Evolutionary conservation across 2,888 invertebrate species (phyloP).

Genomic region (Himalopsyche tibetana): DNA sequence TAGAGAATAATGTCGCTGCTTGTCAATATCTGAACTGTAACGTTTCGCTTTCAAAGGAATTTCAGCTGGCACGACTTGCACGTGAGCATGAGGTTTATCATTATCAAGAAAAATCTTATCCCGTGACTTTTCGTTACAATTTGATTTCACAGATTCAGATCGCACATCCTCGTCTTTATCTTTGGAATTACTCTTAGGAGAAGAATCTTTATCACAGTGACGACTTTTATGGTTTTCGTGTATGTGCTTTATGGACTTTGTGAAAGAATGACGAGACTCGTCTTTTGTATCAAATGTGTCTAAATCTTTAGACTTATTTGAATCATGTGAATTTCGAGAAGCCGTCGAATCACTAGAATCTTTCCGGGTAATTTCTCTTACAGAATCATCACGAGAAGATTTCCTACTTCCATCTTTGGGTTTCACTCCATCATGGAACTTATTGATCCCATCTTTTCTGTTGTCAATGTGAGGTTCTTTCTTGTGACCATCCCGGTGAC

Average conservation of each 20-base stretch:
- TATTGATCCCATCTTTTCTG: conserved; percentile 69
- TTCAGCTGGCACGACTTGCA: conserved; percentile 67
- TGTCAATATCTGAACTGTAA: conserved; percentile 70
- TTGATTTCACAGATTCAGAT: conserved; percentile 68
- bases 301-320: conserved; percentile 72
- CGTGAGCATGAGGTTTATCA: conserved; percentile 67
- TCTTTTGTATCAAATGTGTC: conserved; percentile 72
- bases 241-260: conserved; percentile 71
- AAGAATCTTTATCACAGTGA: conserved; percentile 74
- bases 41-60: conserved; percentile 68
- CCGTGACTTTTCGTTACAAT: conserved; percentile 74
- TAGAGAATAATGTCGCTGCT: conserved; percentile 75
- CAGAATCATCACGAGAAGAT: conserved; percentile 73
- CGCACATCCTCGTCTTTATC: conserved; percentile 67
- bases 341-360: conserved; percentile 76
- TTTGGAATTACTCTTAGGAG: conserved; percentile 67
- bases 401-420: conserved; percentile 69
- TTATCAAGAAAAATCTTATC: conserved; percentile 69
- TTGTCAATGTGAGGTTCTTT: conserved; percentile 70
- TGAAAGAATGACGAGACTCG: conserved; percentile 69
- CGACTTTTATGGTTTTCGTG: conserved; percentile 75
- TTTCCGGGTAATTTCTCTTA: conserved; percentile 73
- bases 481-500: conserved; percentile 74
- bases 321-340: conserved; percentile 74
- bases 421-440: conserved; percentile 71